A percentile compares a stretch with the other conserved stretches of the same genome.
phyloP scores from a whole-genome alignment of 2,888 invertebrate species.

The Tanytarsus gracilentus region DNA sequence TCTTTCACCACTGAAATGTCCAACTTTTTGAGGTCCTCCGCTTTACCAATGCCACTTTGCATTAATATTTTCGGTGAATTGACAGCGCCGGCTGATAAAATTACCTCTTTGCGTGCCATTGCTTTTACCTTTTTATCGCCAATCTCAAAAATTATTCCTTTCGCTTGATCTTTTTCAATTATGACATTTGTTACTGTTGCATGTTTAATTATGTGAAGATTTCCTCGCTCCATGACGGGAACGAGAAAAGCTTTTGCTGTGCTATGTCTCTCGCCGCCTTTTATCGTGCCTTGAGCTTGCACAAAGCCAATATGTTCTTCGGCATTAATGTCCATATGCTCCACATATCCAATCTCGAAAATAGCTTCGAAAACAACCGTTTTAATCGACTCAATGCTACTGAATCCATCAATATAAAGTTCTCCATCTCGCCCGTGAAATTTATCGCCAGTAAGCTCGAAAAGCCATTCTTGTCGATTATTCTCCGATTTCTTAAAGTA shows the following conservation, averaged over 20 bases:
- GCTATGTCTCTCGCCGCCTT: conserved; percentile 14
- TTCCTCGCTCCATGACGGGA: conserved; percentile 31
- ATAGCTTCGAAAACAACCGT: conserved; percentile 43
- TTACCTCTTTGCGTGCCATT: conserved; percentile 34
- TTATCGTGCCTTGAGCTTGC: conserved; percentile 11
- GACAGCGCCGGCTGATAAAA: conserved; percentile 39
- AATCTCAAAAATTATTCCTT: conserved; percentile 30
- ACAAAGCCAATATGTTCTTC: conserved; percentile 32
- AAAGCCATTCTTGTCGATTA: conserved; percentile 4
- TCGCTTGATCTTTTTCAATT: conserved; percentile 17
- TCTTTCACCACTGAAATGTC: conserved; percentile 34
- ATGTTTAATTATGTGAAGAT: conserved; percentile 35
- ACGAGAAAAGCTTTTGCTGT: conserved; percentile 20
- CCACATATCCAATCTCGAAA: conserved; percentile 43
- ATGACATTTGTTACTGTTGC: conserved; percentile 31
- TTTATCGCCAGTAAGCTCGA: conserved; percentile 2
- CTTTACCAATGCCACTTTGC: conserved; percentile 39
- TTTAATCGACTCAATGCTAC: conserved; percentile 37
- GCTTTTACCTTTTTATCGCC: conserved; percentile 30
- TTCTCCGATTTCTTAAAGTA: conserved; percentile 19
- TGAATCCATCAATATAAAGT: conserved; percentile 42
- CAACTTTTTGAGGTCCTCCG: conserved; percentile 33
- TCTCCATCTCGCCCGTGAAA: conserved; percentile 45
- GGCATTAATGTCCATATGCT: conserved; percentile 40
- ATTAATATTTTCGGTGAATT: conserved; percentile 39